Evolutionary conservation across 2,797 vertebrate genomes (phyloP).

Genomic region (Poecile montanus): DNA sequence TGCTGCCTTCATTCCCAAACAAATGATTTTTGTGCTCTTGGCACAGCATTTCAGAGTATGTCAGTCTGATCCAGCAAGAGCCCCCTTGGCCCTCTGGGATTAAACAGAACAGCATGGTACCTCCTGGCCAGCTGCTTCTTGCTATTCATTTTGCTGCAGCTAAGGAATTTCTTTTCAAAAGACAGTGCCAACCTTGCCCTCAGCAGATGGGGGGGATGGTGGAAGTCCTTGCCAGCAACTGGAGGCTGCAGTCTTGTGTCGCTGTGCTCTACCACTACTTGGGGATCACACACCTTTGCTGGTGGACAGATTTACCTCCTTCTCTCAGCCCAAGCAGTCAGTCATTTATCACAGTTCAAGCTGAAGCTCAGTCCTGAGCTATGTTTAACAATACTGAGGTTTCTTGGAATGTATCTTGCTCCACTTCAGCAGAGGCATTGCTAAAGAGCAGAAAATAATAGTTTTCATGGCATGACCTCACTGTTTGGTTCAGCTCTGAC

Average conservation of each 20-base stretch:
- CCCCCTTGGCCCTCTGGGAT: neutral
- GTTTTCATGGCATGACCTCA: neutral
- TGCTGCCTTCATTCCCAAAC: neutral
- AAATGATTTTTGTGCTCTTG: neutral
- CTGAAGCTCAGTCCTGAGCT: neutral
- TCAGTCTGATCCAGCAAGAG: neutral
- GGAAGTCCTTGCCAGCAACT: neutral
- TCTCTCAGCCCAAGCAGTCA: neutral
- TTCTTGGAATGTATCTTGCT: rapidly evolving
- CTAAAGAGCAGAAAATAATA: neutral
- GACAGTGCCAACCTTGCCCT: neutral
- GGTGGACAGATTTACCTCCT: neutral
- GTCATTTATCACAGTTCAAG: neutral
- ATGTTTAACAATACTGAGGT: neutral
- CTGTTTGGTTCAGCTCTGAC: neutral
- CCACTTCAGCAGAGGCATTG: neutral
- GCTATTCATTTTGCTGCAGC: neutral
- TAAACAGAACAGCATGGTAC: neutral
- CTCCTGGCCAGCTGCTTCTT: neutral
- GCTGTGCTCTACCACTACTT: neutral
- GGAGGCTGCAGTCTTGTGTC: rapidly evolving
- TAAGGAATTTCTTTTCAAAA: neutral
- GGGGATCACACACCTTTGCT: neutral
- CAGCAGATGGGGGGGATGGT: neutral
- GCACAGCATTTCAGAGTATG: neutral